Conservation (phyloP, 2,888 invertebrate genomes). For the Hyposoter didymator region DNA sequence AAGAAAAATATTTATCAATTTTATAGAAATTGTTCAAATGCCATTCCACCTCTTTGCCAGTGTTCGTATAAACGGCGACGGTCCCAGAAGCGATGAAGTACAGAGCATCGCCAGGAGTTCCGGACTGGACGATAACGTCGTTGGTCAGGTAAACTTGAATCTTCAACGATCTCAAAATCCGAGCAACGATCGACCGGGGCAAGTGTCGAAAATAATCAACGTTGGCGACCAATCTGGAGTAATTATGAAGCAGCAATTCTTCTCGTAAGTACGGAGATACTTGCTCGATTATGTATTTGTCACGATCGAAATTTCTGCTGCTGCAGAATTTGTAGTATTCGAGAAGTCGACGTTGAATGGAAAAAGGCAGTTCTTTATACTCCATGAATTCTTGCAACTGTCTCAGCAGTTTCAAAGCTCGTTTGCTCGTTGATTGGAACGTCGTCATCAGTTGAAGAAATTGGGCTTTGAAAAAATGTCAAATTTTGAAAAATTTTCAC, state of each 20-base stretch:
- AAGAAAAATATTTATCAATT: background rate
- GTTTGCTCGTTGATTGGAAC: constrained; percentile 72
- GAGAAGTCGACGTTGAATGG: constrained; percentile 80
- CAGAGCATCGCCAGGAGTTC: constrained; percentile 79
- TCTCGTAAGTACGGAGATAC: constrained; percentile 81
- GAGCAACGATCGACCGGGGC: constrained; percentile 77
- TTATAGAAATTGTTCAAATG: background rate
- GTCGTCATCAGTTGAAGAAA: constrained; percentile 75
- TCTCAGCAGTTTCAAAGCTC: constrained; percentile 74
- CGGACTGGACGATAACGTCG: constrained; percentile 82
- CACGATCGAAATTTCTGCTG: constrained; percentile 82
- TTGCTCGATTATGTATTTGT: constrained; percentile 81
- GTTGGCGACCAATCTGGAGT: constrained; percentile 79
- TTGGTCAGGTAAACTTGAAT: constrained; percentile 82
- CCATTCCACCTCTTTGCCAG: constrained; percentile 81
- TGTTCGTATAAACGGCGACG: constrained; percentile 83
- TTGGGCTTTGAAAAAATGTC: constrained; percentile 70
- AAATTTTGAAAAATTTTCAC: background rate
- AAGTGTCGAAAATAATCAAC: constrained; percentile 82
- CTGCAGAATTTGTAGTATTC: constrained; percentile 83
- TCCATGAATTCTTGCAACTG: constrained; percentile 84
- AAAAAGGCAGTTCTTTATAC: constrained; percentile 83
- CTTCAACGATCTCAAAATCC: constrained; percentile 78
- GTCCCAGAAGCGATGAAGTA: constrained; percentile 84
- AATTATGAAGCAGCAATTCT: constrained; percentile 82